Evolutionary conservation across 2,888 invertebrate species (phyloP), one percentile per base, ranked within the genome.

Genomic region (Coecobrya sp.): DNA sequence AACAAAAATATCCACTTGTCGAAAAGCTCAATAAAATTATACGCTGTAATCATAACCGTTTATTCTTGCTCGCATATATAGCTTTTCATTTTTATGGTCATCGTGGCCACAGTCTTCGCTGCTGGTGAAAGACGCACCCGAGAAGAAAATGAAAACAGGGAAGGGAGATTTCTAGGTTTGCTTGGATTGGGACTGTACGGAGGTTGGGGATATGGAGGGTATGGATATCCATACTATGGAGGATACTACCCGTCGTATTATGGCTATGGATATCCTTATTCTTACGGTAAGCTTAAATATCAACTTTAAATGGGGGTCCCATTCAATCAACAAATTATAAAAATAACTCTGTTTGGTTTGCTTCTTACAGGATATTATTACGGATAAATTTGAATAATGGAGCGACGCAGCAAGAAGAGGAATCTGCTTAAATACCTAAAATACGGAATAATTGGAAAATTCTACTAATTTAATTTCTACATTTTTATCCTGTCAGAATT

Each of bases 191-290:
- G 36, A n/a, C 13, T 70, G 36, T 55, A 55, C 7, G 4, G 52
- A 0, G 84, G 84, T 5, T 49, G 13, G 8, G 82, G 82, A 27
- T 19, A 27, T 19, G 22, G 25, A 22, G 52, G 81, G 13, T 59
- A 19, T 27, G 82, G 82, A 4, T 84, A 84, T 19, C 84, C 84
- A 0, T 84, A 30, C 19, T 84, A 84, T 30, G 82, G 82, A 7
- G 81, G 73, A 11, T 70, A n/a, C n/a, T n/a, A n/a, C n/a, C n/a
- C n/a, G n/a, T n/a, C n/a, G n/a, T n/a, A n/a, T n/a, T n/a, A 70
- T 10, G 70, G 79, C 5, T 81, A 81, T 27, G 81, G 81, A 4
- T 81, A 81, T 52, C 76, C 76, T 16, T 76, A 42, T 45, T 68
- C 49, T 49, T 49, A 49, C 13, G 55, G 55, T 55, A 55, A n/a